A percentile compares a stretch with the other conserved stretches of the same genome.
These are phyloP conservation scores for Isotomurus palustris DNA, from an alignment of 2,888 invertebrate species.

Conservation along the genomic window DNA sequence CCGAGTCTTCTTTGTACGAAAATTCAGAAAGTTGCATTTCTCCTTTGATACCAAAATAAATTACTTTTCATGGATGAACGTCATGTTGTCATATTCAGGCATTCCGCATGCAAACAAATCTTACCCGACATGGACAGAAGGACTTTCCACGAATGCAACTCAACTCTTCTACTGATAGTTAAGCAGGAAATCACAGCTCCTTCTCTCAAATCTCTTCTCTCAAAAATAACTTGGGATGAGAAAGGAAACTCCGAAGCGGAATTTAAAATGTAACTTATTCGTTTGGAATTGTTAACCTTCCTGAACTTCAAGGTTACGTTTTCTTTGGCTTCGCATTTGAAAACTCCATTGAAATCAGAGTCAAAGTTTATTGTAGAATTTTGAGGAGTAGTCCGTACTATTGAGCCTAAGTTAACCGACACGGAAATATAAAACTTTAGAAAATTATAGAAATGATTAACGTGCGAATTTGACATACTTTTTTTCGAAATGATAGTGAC, in stretches of 20 bases:
- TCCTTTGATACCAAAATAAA: background rate
- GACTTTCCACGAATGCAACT: slow-evolving; percentile 33
- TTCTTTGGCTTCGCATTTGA: slow-evolving; percentile 35
- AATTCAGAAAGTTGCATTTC: slow-evolving; percentile 15
- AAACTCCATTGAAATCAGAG: slow-evolving; percentile 18
- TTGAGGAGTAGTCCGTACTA: slow-evolving; percentile 18
- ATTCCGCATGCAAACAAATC: too few species aligned
- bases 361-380: slow-evolving; percentile 19
- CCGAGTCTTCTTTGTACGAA: slow-evolving; percentile 13
- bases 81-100: background rate
- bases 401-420: slow-evolving; percentile 13
- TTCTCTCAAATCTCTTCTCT: slow-evolving; percentile 17
- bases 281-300: slow-evolving; percentile 14
- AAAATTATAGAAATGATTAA: background rate
- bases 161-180: slow-evolving; percentile 13
- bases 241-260: slow-evolving; percentile 22
- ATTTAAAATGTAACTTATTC: slow-evolving; percentile 20
- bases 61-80: background rate
- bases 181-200: slow-evolving; percentile 24
- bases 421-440: background rate
- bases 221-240: slow-evolving; percentile 13
- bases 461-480: background rate
- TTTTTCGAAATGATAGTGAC: slow-evolving; percentile 6
- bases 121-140: slow-evolving; percentile 15
- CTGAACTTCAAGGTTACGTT: slow-evolving; percentile 28